Base-by-base conservation (phyloP, 1,140 invertebrate genomes). In the Kradibia gibbosae region DNA sequence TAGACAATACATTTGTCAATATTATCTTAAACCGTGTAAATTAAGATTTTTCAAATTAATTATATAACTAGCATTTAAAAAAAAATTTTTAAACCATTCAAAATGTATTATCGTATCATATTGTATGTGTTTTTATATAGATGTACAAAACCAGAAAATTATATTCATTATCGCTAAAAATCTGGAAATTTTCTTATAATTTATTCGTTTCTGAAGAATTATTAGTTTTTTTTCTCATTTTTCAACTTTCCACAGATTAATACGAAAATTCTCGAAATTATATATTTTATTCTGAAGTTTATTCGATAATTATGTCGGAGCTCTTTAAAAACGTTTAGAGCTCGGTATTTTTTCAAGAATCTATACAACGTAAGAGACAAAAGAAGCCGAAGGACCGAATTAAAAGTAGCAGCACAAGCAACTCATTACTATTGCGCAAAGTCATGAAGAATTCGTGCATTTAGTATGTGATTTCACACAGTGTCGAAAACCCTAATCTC, bases 401-500 rank as follows among this genome's bases (percentile, higher is more conserved):
- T 65, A 65, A 65, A 65, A 65, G 13, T 65, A 1, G 4, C 3
- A 4, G 28, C 60, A 36, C 31, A 36, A 65, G 28, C 15, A 34
- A 5, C 20, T 67, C 34, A 39, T 67, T 39, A 39, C 17, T 8
- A 15, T 17, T 3, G 34, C 17, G 17, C 20, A 17, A 1, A 67
- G 34, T n/a, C 8, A 1, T 0, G 34, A 67, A 67, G 25, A 67
- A 67, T 39, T 15, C 62, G 48, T 25, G 48, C 71, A 11, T 55
- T 73, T 73, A 55, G 42, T 39, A 72, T 22, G 70, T 73, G 48
- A 73, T 73, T 73, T 42, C 25, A 53, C 39, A 48, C 0, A 8
- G 10, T 8, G 31, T 28, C 28, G 28, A 5, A 10, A 0, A 4
- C 42, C 36, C 39, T 65, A 77, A 77, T 77, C 60, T 65, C 39